phyloP scores from a whole-genome alignment of 2,888 invertebrate species.

The Tryphoninae sp. region DNA sequence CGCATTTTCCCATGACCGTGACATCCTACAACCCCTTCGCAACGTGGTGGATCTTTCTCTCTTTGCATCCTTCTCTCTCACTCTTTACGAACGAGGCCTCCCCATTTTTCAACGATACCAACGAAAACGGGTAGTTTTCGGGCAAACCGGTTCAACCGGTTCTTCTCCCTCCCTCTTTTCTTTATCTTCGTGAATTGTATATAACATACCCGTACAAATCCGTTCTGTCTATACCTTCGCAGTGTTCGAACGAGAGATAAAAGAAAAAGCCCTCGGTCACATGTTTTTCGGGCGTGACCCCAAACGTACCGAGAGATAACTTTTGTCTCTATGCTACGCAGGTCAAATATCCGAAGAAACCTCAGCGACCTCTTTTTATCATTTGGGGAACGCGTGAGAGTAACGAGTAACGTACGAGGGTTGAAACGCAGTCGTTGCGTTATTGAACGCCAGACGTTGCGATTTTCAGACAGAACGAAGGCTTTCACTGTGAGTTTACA shows the following conservation, averaged over 20 bases:
- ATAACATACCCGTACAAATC: conserved; percentile 21
- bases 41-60: conserved; percentile 31
- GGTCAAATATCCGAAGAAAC: conserved; percentile 35
- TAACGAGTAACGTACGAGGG: background rate
- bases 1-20: conserved; percentile 77
- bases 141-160: conserved; percentile 78
- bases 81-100: conserved; percentile 3
- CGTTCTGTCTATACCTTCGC: conserved; percentile 23
- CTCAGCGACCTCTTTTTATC: conserved; percentile 3
- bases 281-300: conserved; percentile 57
- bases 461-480: background rate
- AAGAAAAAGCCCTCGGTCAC: conserved; percentile 50
- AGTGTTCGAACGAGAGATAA: conserved; percentile 4
- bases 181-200: conserved; percentile 29
- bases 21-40: conserved; percentile 61
- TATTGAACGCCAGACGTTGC: background rate
- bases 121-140: conserved; percentile 75
- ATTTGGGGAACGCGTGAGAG: background rate
- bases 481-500: no score
- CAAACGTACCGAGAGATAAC: conserved; percentile 66
- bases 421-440: background rate
- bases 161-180: conserved; percentile 56
- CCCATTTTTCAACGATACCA: conserved; percentile 35
- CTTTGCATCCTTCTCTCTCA: background rate
- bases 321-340: conserved; percentile 69